These are phyloP conservation scores for Stichodactyla helianthus DNA, from an alignment of 64 coral and sea anemone genomes.

Conservation along the genomic window DNA sequence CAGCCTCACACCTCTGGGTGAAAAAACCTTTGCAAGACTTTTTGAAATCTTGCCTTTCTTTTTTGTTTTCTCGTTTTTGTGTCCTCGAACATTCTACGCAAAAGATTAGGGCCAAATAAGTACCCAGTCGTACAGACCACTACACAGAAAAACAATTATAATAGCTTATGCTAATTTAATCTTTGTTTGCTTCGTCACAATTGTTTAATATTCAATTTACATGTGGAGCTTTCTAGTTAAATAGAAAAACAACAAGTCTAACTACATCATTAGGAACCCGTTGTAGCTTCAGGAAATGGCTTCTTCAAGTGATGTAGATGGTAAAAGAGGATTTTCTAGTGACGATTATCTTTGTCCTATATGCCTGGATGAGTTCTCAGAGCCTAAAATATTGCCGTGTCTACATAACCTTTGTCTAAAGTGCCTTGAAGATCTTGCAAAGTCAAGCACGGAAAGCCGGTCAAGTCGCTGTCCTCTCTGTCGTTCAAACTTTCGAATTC, in stretches of 20 bases:
- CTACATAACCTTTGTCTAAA: conserved; percentile 58
- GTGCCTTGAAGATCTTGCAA: conserved; percentile 52
- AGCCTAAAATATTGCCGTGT: conserved; percentile 61
- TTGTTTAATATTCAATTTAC: not conserved
- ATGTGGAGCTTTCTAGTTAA: not conserved
- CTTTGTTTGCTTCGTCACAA: not conserved
- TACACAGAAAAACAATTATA: not conserved
- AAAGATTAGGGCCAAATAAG: not conserved
- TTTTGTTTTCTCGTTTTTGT: not conserved
- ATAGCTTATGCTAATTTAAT: not conserved
- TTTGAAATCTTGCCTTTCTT: not conserved
- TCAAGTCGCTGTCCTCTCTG: conserved; percentile 59
- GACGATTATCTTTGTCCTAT: conserved; percentile 43
- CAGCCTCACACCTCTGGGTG: too few species aligned
- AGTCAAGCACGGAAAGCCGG: conserved; percentile 7
- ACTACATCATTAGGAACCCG: not conserved
- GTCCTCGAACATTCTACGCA: not conserved
- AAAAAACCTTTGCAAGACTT: too few species aligned
- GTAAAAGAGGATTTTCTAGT: not conserved
- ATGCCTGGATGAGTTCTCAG: conserved; percentile 62
- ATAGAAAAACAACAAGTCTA: not conserved
- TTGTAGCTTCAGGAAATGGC: not conserved
- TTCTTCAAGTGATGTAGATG: not conserved
- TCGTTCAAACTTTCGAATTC: conserved; percentile 37
- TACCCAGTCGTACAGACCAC: not conserved